Base-by-base conservation (phyloP, 1,140 invertebrate genomes). In the Nixonia krombeini region DNA sequence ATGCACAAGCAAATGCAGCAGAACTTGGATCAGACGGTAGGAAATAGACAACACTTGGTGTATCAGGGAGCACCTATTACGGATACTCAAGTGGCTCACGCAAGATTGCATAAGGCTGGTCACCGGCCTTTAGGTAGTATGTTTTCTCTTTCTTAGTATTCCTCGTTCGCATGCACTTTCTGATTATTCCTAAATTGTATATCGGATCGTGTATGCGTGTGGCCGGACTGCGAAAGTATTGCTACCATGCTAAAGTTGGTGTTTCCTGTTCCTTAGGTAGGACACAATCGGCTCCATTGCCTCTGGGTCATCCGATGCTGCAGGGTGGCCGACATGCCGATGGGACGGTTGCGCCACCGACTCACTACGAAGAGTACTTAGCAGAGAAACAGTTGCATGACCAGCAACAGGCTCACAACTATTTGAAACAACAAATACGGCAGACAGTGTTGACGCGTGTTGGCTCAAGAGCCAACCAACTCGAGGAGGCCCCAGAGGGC, bases 281-380 rank as follows among this genome's bases (percentile, higher is more conserved):
- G 73, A 96, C 95, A n/a, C 94, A 96, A 81, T 95, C 93, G 7
- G 96, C 96, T 2, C 96, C 97, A 0, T 83, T 98, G 66, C 96
- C 96, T 16, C 86, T 99, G n/a, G 95, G 95, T 1, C 94, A 97
- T 86, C 96, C 95, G 16, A 91, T 96, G 88, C 88, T 99, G 29
- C 92, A 93, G 31, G 88, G 89, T 21, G 78, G 78, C 13, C 51
- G 67, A 35, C 51, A 45, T 16, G 35, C 59, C 10, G 88, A 88
- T 10, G 75, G 79, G 1, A 79, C 82, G 8, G 84, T 87, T 9
- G 66, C 74, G 6, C 83, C 82, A 8, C 82, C 84, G 4, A 88
- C 89, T 16, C 89, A 90, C 62, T 90, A 89, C 73, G 89, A 90
- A 70, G 88, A 90, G 62, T 88, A 87, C 72, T 82, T 89, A 61